Conservation (phyloP, 2,888 invertebrate genomes). For the Nymphalis polychloros region DNA sequence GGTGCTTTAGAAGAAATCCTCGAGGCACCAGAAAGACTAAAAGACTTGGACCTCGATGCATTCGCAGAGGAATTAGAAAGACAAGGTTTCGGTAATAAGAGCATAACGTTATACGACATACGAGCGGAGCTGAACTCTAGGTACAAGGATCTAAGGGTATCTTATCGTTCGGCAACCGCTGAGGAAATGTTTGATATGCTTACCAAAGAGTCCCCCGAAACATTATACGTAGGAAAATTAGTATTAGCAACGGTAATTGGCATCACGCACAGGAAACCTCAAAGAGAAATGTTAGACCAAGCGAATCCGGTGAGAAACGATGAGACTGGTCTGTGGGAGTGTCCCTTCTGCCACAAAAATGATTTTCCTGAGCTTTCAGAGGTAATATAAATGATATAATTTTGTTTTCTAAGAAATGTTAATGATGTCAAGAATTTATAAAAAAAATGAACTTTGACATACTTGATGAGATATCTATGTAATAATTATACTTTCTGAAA, state of each 20-base stretch:
- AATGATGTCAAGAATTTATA: too few relatives aligned
- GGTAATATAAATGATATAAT: conserved; percentile 52
- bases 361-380: conserved; percentile 98
- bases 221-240: conserved; percentile 94
- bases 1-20: conserved; percentile 98
- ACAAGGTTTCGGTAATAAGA: conserved; percentile 93
- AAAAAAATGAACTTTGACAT: too few relatives aligned
- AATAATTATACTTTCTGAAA: too few relatives aligned
- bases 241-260: conserved; percentile 90
- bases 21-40: conserved; percentile 95
- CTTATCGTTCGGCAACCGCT: conserved; percentile 89
- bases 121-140: conserved; percentile 96
- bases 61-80: conserved; percentile 98
- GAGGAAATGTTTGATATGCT: conserved; percentile 97
- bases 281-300: conserved; percentile 95
- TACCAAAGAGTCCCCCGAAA: conserved; percentile 97
- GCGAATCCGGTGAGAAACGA: conserved; percentile 98
- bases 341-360: conserved; percentile 97
- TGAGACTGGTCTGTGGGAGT: conserved; percentile 97
- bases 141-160: conserved; percentile 93
- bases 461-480: too few relatives aligned
- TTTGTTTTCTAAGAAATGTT: neutral
- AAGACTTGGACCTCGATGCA: conserved; percentile 98
- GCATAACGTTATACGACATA: conserved; percentile 98
- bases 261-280: conserved; percentile 93